Conservation (phyloP, 2,113 vertebrate species). For the Leptobrachium leishanense region DNA sequence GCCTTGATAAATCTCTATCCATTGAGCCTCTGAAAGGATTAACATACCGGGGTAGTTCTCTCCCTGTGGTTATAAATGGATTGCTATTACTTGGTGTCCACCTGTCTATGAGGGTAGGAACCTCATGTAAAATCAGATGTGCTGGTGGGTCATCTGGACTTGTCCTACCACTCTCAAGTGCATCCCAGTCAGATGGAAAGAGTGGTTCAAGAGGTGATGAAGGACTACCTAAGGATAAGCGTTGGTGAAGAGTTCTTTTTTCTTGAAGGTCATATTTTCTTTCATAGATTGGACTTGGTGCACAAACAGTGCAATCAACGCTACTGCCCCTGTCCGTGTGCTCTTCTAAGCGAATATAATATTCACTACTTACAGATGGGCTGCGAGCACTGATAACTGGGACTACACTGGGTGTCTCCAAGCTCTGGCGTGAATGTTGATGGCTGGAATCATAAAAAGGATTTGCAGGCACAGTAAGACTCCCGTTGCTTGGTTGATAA, state of each 20-base stretch:
- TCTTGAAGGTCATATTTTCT: conserved; percentile 43
- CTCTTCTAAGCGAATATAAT: conserved; percentile 88
- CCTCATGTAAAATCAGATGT: conserved; percentile 67
- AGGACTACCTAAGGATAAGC: conserved; percentile 24
- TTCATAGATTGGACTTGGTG: conserved; percentile 55
- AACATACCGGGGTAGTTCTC: conserved; percentile 53
- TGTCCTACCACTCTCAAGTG: conserved; percentile 60
- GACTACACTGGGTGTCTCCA: conserved; percentile 86
- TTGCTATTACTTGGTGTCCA: conserved; percentile 53
- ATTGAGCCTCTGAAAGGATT: conserved; percentile 48
- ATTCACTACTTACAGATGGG: conserved; percentile 86
- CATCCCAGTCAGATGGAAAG: conserved; percentile 74
- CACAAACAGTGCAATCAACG: conserved; percentile 43
- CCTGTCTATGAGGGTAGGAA: conserved; percentile 63
- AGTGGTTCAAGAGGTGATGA: conserved; percentile 60
- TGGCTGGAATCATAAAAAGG: conserved; percentile 63
- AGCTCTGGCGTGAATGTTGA: conserved; percentile 65
- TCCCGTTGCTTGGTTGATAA: conserved; percentile 66
- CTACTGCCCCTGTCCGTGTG: conserved; percentile 65
- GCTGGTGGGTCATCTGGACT: conserved; percentile 65
- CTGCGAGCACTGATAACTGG: conserved; percentile 90
- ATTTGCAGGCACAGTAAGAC: conserved; percentile 52
- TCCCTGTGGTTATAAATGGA: conserved; percentile 52
- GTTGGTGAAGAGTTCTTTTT: conserved; percentile 24
- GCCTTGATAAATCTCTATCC: conserved; percentile 43